These are phyloP conservation scores for Halcyon smyrnensis DNA, from an alignment of 2,797 vertebrate genomes.

Conservation along the genomic window DNA sequence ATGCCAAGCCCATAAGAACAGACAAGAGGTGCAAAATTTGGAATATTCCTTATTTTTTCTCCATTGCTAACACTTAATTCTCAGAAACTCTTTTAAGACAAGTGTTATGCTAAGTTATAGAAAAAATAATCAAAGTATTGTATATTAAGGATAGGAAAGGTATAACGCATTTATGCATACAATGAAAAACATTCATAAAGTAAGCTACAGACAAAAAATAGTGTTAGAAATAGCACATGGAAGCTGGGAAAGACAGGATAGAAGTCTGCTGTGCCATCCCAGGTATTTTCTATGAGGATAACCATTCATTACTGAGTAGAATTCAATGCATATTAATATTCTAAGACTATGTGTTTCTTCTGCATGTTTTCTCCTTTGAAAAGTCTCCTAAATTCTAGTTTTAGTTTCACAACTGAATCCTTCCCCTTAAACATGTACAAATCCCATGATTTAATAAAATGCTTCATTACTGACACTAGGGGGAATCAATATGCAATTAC, in stretches of 20 bases:
- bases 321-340: neutral
- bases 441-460: neutral
- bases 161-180: neutral
- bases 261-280: neutral
- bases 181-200: neutral
- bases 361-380: neutral
- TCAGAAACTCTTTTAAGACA: neutral
- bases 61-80: neutral
- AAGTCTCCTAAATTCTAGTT: neutral
- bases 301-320: neutral
- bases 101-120: neutral
- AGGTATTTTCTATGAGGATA: neutral
- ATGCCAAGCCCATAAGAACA: neutral
- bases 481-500: neutral
- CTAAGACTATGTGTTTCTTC: neutral
- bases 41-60: neutral
- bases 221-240: neutral
- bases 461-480: neutral
- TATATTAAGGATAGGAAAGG: neutral
- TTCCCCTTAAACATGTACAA: neutral
- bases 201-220: neutral
- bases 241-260: neutral
- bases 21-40: neutral
- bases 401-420: neutral
- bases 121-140: neutral